Conservation (phyloP, 2,888 invertebrate species). For the Bombylius major region DNA sequence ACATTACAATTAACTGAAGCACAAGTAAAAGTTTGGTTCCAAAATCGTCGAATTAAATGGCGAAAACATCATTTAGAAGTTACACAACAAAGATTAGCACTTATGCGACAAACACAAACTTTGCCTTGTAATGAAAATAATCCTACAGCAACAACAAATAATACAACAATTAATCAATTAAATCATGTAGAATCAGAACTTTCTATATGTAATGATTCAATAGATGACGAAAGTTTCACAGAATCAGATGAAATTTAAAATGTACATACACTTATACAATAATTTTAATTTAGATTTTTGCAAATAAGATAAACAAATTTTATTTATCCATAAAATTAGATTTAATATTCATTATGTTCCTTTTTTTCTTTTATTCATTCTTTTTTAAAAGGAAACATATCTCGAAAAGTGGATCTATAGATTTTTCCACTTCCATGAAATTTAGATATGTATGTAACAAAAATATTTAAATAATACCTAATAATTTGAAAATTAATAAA, state of each 20-base stretch:
- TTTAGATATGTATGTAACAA: too few species aligned
- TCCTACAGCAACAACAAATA: neutral
- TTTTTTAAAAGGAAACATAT: too few species aligned
- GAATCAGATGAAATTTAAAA: slow-evolving; percentile 26
- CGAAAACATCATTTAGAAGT: slow-evolving; percentile 87
- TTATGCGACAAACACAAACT: slow-evolving; percentile 34
- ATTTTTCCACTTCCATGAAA: too few species aligned
- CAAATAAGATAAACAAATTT: too few species aligned
- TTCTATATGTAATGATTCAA: slow-evolving; percentile 36
- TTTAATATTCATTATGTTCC: too few species aligned
- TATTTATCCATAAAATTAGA: too few species aligned
- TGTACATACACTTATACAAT: neutral
- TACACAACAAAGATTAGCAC: slow-evolving; percentile 71
- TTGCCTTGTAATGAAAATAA: slow-evolving; percentile 15
- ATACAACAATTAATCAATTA: neutral
- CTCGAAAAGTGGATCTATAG: too few species aligned
- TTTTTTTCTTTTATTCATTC: too few species aligned
- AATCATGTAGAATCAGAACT: slow-evolving; percentile 31
- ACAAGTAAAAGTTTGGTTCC: slow-evolving; percentile 85
- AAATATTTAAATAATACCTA: too few species aligned
- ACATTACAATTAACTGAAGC: slow-evolving; percentile 35
- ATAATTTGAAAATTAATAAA: too few species aligned
- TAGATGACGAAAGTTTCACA: slow-evolving; percentile 32
- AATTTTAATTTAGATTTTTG: too few species aligned
- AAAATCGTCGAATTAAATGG: slow-evolving; percentile 85